Base-by-base conservation (phyloP, 2,113 vertebrate genomes). In the Cygnus atratus region DNA sequence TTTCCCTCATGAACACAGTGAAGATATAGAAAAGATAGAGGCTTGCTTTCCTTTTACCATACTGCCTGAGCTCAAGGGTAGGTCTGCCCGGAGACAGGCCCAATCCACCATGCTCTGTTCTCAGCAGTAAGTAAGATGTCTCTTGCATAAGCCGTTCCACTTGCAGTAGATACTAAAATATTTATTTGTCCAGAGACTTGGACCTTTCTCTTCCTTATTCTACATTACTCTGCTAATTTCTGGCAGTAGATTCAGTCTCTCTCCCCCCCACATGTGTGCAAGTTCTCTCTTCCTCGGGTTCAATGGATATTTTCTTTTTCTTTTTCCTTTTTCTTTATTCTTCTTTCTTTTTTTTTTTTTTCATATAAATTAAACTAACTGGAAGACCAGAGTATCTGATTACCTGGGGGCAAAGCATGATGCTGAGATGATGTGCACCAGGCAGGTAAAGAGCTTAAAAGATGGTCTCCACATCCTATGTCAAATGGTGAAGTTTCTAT, bases 111-210 rank as follows among this genome's bases (percentile, higher is more conserved):
- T 75, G 43, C 78, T 44, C 52, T 3, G 31, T 79, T 93, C 91
- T 86, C 78, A 95, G 78, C 67, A 87, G 84, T 74, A 39, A 55
- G 13, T 76, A 82, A 78, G 28, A 58, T 72, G 77, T 75, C 61
- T 88, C 80, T 57, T 95, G 77, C 26, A 0, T 78, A 95, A 93
- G 52, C 67, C 66, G 55, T 95, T 96, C 84, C 87, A 83, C 93
- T 96, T 94, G 88, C 92, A 95, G 90, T 96, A 94, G 67, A 70
- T 92, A 76, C 94, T 97, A 79, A 95, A 95, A 96, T 97, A 95
- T 95, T 97, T 92, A 95, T 94, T 95, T 76, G 78, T 67, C 89
- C 81, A 92, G 95, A 96, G 94, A 95, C 75, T 94, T 94, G 87
- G 78, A 81, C 84, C 63, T 93, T 87, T 28, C 31, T 95, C 84